Conservation (phyloP, 2,113 vertebrate species). For the Hemibagrus wyckioides region DNA sequence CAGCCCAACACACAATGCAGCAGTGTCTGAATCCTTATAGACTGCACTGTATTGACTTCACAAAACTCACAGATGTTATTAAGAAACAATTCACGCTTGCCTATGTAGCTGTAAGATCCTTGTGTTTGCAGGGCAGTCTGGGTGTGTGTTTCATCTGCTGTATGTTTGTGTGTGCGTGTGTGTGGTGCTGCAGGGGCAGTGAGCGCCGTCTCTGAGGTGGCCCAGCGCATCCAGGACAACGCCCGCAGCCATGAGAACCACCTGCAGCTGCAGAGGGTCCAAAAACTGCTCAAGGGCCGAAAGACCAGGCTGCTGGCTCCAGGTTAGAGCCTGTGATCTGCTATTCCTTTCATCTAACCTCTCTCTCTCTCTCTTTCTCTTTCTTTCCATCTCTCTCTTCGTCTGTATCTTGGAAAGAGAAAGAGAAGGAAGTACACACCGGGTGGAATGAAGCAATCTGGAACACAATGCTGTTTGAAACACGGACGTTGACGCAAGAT, state of each 20-base stretch:
- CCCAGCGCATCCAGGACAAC: constrained; percentile 75
- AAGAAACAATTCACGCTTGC: constrained; percentile 16
- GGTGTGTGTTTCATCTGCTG: background rate
- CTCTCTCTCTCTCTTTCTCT: constrained; percentile 4
- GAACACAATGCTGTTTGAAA: constrained; percentile 35
- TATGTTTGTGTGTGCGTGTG: constrained; percentile 21
- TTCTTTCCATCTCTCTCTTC: constrained; percentile 16
- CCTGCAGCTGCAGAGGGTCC: constrained; percentile 84
- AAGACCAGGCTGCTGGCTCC: constrained; percentile 84
- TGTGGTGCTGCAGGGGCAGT: constrained; percentile 65
- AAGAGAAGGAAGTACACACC: constrained; percentile 43
- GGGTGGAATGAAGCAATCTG: constrained; percentile 36
- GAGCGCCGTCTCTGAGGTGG: constrained; percentile 67
- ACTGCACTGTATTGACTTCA: background rate
- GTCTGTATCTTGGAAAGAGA: constrained; percentile 33
- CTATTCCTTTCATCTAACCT: constrained; percentile 82
- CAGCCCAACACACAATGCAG: background rate
- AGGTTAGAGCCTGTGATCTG: constrained; percentile 89
- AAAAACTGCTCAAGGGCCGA: constrained; percentile 85
- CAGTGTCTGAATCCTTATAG: constrained; percentile 16
- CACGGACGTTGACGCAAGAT: background rate
- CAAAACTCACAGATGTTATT: background rate
- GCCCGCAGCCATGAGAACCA: constrained; percentile 79
- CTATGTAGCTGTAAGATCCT: constrained; percentile 10
- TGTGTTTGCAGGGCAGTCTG: constrained; percentile 23